Evolutionary conservation across 2,888 invertebrate species (phyloP).

Genomic region (Melieria crassipennis): DNA sequence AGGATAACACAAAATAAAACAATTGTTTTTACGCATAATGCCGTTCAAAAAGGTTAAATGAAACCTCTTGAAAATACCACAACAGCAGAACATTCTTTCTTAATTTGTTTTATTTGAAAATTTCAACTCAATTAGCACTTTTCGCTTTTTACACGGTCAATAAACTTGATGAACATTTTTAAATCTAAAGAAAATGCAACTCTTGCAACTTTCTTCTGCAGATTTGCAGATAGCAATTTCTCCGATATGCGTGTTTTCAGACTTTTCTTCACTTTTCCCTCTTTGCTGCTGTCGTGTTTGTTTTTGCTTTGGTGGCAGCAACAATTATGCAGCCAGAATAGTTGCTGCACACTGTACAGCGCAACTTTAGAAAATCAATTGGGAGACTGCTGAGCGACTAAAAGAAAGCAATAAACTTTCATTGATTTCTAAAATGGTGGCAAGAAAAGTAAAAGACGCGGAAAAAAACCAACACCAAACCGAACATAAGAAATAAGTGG

Average conservation of each 20-base stretch:
- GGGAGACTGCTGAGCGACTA: background rate
- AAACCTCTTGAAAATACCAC: no score
- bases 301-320: background rate
- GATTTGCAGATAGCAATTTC: slow-evolving; percentile 19
- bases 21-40: no score
- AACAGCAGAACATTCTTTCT: no score
- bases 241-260: background rate
- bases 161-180: slow-evolving; percentile 27
- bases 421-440: background rate
- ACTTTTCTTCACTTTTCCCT: no score
- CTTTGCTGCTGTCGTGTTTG: no score
- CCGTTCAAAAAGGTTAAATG: no score
- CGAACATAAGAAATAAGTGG: background rate
- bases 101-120: no score
- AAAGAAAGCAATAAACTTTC: slow-evolving; percentile 9
- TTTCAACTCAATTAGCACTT: background rate
- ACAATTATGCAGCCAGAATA: background rate
- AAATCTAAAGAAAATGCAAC: slow-evolving; percentile 15
- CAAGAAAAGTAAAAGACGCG: slow-evolving; percentile 1
- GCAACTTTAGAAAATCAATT: slow-evolving; percentile 4
- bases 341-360: background rate
- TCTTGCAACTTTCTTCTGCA: slow-evolving; percentile 18
- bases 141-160: slow-evolving; percentile 38
- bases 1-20: no score
- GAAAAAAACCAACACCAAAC: slow-evolving; percentile 2